Conservation (phyloP, 1,140 invertebrate species). For the Gryon sp. region DNA sequence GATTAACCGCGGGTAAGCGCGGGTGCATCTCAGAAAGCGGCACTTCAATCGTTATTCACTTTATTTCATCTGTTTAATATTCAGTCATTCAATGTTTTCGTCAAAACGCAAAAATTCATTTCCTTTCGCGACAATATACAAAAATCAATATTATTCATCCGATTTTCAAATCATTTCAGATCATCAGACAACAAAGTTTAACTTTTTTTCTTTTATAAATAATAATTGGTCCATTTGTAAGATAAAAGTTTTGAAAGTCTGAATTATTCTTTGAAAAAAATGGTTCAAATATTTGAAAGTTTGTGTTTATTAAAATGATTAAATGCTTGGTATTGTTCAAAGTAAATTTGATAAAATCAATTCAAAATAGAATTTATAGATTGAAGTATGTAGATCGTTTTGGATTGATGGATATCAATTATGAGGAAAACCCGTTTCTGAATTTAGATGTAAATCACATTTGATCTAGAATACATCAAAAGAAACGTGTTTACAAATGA, state of each 20-base stretch:
- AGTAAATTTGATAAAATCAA: no score
- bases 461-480: background rate
- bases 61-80: constrained; percentile 47
- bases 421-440: background rate
- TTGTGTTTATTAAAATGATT: no score
- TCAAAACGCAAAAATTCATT: constrained; percentile 21
- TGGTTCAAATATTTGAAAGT: no score
- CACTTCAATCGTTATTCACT: constrained; percentile 36
- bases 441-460: background rate
- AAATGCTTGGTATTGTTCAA: no score
- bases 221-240: no score
- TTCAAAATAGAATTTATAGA: no score
- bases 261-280: no score
- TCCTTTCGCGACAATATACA: constrained; percentile 23
- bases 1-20: constrained; percentile 48
- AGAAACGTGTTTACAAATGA: constrained; percentile 26
- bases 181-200: no score
- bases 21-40: constrained; percentile 31
- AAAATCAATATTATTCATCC: constrained; percentile 54
- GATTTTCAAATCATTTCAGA: background rate
- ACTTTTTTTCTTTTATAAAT: no score
- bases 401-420: background rate
- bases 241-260: no score
- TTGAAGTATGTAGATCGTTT: no score
- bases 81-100: constrained; percentile 20